These are phyloP conservation scores for Ctenodactylus gundi DNA, from an alignment of 2,113 vertebrate species.

Conservation along the genomic window DNA sequence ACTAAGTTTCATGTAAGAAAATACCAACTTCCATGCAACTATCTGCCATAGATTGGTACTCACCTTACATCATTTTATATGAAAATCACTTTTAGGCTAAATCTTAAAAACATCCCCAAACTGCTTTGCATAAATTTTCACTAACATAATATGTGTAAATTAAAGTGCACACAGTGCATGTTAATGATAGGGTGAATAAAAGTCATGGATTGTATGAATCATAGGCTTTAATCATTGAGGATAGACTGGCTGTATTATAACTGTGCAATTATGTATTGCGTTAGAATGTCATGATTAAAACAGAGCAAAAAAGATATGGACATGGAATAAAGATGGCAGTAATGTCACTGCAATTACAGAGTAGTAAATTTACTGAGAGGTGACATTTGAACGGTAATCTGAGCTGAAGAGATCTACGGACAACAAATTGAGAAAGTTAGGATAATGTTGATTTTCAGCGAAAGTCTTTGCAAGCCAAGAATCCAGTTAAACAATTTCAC, in stretches of 20 bases:
- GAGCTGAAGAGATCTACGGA: no score
- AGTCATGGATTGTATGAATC: neutral
- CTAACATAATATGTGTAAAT: neutral
- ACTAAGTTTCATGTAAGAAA: neutral
- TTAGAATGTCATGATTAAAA: neutral
- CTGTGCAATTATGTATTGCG: neutral
- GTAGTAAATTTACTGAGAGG: neutral
- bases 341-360: neutral
- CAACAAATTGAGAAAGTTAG: neutral
- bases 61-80: neutral
- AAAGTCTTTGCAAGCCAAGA: neutral
- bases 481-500: neutral
- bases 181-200: neutral
- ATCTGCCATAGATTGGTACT: constrained; percentile 11
- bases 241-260: neutral
- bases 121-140: neutral
- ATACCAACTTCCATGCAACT: neutral
- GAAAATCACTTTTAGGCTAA: neutral
- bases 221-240: neutral
- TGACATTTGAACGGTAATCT: neutral
- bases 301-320: neutral
- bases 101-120: constrained; percentile 50
- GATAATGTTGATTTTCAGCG: neutral
- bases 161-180: neutral
- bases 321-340: neutral